Percentiles rank a stretch among this genome's conserved stretches.
These are phyloP conservation scores for Pseudanteris insignis DNA, from an alignment of 2,888 invertebrate genomes.

Conservation along the genomic window DNA sequence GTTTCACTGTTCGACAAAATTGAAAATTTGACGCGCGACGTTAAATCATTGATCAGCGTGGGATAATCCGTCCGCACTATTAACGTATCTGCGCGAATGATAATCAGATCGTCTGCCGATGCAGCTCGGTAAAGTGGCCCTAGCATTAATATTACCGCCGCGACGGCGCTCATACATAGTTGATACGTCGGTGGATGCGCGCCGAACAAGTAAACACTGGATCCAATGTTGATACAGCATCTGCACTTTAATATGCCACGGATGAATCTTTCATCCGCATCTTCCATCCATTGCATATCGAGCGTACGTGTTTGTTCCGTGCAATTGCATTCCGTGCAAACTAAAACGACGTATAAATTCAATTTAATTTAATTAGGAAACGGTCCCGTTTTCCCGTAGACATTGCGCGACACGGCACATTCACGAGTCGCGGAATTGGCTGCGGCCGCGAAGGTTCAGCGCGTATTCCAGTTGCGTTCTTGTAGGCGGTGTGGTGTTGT, in stretches of 20 bases:
- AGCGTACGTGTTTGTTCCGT: slow-evolving; percentile 38
- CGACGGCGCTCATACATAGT: slow-evolving; percentile 36
- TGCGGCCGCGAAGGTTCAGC: too few species aligned
- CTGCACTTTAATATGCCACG: slow-evolving; percentile 40
- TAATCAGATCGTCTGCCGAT: slow-evolving; percentile 34
- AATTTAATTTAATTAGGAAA: slow-evolving; percentile 44
- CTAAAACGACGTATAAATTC: slow-evolving; percentile 41
- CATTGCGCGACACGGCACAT: slow-evolving; percentile 34
- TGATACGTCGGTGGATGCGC: slow-evolving; percentile 27
- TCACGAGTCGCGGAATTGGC: too few species aligned
- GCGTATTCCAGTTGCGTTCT: too few species aligned
- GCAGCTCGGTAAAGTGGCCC: too few species aligned
- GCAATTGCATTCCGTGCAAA: slow-evolving; percentile 39
- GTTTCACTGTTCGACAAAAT: too few species aligned
- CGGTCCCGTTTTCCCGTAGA: slow-evolving; percentile 34
- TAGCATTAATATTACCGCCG: slow-evolving; percentile 35
- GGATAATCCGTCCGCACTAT: too few species aligned
- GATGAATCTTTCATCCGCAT: slow-evolving; percentile 46
- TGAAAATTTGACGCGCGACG: slow-evolving; percentile 2
- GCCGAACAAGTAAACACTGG: slow-evolving; percentile 39
- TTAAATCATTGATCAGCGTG: too few species aligned
- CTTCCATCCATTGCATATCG: slow-evolving; percentile 42
- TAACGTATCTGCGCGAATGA: slow-evolving; percentile 27
- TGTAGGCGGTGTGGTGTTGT: too few species aligned
- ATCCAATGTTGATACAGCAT: slow-evolving; percentile 43